Evolutionary conservation across 2,888 invertebrate species (phyloP).

Genomic region (Machimus atricapillus): DNA sequence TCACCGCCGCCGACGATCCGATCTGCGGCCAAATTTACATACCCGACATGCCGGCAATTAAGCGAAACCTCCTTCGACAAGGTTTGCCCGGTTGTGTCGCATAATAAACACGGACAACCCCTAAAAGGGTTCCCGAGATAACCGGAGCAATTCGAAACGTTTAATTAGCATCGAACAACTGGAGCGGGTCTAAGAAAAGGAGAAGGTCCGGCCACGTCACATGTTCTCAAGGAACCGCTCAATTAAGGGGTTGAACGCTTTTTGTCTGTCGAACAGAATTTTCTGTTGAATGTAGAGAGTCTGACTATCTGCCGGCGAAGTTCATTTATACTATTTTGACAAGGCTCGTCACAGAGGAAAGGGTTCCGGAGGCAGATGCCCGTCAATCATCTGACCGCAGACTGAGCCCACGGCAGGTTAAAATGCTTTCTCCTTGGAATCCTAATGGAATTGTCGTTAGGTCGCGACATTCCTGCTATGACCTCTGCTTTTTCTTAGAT

Average conservation of each 20-base stretch:
- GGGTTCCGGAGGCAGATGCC: conserved; percentile 36
- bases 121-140: conserved; percentile 29
- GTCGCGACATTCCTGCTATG: conserved; percentile 8
- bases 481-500: conserved; percentile 17
- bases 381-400: conserved; percentile 41
- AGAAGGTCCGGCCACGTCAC: background rate
- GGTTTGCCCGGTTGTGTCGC: conserved; percentile 12
- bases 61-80: conserved; percentile 9
- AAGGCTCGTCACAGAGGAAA: background rate
- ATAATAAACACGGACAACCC: conserved; percentile 41
- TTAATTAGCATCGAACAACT: conserved; percentile 46
- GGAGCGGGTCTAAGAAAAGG: conserved; percentile 37
- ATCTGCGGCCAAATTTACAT: conserved; percentile 41
- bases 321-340: conserved; percentile 22
- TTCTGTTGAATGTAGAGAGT: background rate
- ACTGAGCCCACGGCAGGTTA: background rate
- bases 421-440: background rate
- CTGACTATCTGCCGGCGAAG: background rate
- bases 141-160: conserved; percentile 33
- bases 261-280: background rate
- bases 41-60: conserved; percentile 44
- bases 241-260: conserved; percentile 39
- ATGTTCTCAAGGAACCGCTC: background rate
- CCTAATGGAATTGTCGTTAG: conserved; percentile 34
- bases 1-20: background rate